phyloP scores from a whole-genome alignment of 2,113 vertebrate genomes.

The Fregetta grallaria region DNA sequence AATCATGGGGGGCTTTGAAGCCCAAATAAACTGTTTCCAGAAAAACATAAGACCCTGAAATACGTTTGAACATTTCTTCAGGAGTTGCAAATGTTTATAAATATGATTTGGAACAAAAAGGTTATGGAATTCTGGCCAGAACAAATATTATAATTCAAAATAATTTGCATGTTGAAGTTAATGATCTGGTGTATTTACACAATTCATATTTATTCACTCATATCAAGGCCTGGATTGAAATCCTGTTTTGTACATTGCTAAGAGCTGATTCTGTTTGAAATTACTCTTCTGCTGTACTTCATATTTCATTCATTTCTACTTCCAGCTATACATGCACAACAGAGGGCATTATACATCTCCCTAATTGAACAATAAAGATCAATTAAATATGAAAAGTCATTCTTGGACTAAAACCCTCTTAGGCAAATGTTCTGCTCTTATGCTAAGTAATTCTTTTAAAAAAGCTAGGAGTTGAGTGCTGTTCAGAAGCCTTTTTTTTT shows the following conservation, averaged over 20 bases:
- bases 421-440: constrained; percentile 38
- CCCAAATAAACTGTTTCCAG: background rate
- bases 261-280: background rate
- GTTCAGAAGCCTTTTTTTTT: background rate
- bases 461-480: background rate
- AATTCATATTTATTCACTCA: background rate
- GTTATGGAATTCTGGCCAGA: background rate
- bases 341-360: constrained; percentile 7
- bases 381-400: constrained; percentile 14
- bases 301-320: constrained; percentile 14
- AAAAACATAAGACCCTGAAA: background rate
- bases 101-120: background rate
- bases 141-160: background rate
- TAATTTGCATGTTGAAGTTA: background rate
- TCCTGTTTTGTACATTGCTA: background rate
- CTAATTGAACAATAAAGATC: constrained; percentile 17
- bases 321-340: constrained; percentile 1
- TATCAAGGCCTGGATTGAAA: background rate
- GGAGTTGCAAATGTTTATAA: background rate
- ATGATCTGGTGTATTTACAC: background rate
- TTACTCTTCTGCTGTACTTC: background rate
- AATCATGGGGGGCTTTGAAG: rapidly evolving
- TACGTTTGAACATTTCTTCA: background rate
- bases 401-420: constrained; percentile 24
- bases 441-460: background rate